Base-by-base conservation (phyloP, 2,888 invertebrate genomes). In the Amblyjoppa proteus region DNA sequence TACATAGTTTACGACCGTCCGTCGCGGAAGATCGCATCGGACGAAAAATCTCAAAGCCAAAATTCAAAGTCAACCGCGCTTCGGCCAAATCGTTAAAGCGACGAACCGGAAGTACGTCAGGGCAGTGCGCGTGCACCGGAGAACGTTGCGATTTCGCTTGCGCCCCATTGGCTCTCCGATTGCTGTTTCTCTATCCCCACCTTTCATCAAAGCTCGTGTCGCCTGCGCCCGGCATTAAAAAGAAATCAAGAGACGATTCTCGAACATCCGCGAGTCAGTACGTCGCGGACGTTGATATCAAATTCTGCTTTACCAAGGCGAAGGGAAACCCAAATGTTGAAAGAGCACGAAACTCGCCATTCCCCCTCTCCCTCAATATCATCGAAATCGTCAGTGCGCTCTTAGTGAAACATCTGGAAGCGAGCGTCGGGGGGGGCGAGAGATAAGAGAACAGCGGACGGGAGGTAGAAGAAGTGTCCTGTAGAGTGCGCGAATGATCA, bases 61-160 rank as follows among this genome's bases (percentile, higher is more conserved):
- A 13, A 28, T 58, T 58, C 13, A 25, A 58, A 25, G 58, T 4
- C 9, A 58, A 25, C 58, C 58, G 58, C 58, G 58, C 13, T 58
- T 58, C 28, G 25, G 25, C 5, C 11, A 5, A 58, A 58, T 38
- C 31, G 38, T 64, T 34, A 73, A 4, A 73, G 34, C 71, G 53
- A 38, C 71, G 38, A 73, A 56, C 71, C 56, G 71, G 71, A 73
- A 73, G 38, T 73, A 56, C 71, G 71, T 73, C 51, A 73, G 4
- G 53, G 56, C 53, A 13, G 25, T 20, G 71, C 38, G 71, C 31
- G 71, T 73, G 71, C 34, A 56, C 53, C 70, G n/a, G n/a, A 28
- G n/a, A 51, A 16, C 4, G 4, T 6, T 20, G 34, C 6, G 9
- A 13, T 34, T 34, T 7, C 11, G 25, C 16, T 9, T 7, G 20